These are phyloP conservation scores for Asbolus verrucosus DNA, from an alignment of 1,140 invertebrate genomes.

Conservation along the genomic window DNA sequence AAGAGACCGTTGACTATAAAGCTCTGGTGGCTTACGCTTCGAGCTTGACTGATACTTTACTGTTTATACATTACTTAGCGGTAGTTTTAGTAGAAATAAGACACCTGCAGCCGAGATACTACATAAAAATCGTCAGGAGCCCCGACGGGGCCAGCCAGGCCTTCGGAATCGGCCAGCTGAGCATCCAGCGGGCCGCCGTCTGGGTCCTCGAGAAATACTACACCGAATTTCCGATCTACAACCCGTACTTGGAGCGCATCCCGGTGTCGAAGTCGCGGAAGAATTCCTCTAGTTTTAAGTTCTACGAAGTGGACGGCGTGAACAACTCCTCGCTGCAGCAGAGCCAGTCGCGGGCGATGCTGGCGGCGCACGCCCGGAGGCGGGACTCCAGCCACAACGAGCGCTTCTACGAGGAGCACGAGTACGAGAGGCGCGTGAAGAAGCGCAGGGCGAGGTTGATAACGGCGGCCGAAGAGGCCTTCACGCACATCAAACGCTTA, in stretches of 20 bases:
- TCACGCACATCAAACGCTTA: slow-evolving; percentile 92
- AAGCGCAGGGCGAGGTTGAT: slow-evolving; percentile 91
- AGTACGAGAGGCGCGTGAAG: slow-evolving; percentile 92
- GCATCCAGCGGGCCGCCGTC: slow-evolving; percentile 94
- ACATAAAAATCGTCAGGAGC: slow-evolving; percentile 91
- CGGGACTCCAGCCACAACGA: slow-evolving; percentile 94
- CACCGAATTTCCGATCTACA: slow-evolving; percentile 95
- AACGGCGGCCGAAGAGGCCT: slow-evolving; percentile 95
- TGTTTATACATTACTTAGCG: slow-evolving; percentile 96
- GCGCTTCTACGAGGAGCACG: slow-evolving; percentile 96
- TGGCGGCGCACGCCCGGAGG: slow-evolving; percentile 78
- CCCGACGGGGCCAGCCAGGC: slow-evolving; percentile 91
- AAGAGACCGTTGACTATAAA: slow-evolving; percentile 84
- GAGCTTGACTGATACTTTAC: slow-evolving; percentile 89
- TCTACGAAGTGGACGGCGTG: slow-evolving; percentile 94
- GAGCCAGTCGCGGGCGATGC: slow-evolving; percentile 74
- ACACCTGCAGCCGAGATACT: slow-evolving; percentile 90
- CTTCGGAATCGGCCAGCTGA: slow-evolving; percentile 91
- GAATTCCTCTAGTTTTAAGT: slow-evolving; percentile 88
- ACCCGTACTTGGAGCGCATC: slow-evolving; percentile 93
- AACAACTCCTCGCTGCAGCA: slow-evolving; percentile 78
- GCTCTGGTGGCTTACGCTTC: slow-evolving; percentile 91
- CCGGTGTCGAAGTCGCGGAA: slow-evolving; percentile 87
- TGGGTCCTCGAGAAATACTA: slow-evolving; percentile 96
- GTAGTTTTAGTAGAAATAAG: slow-evolving; percentile 93